Base-by-base conservation (phyloP, 2,113 vertebrate species). In the Neogale vison region DNA sequence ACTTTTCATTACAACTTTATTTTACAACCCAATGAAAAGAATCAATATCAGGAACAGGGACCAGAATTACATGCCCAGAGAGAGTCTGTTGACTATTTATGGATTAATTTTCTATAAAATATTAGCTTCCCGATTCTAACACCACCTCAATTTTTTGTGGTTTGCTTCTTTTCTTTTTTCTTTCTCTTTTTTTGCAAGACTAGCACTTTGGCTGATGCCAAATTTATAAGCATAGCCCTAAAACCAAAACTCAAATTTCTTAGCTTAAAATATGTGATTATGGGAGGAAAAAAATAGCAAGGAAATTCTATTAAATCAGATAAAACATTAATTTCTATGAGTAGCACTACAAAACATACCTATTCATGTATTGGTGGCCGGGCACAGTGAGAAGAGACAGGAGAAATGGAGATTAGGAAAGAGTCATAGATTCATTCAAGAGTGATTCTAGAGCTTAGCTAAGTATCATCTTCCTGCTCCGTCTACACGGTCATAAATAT, bases 11-110 rank as follows among this genome's bases (percentile, higher is more conserved):
- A 55, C 15, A 87, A 63, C 42, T 67, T 80, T 63, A 72, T 84
- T 96, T 98, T 93, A 97, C 14, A 93, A 55, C 2, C 9, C 50
- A 92, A 26, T 84, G 34, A 76, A 88, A 87, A 89, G 81, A 92
- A 81, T 89, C 74, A 94, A n/a, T 69, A 79, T 47, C 9, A 45
- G n/a, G 23, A 57, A 23, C 45, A 26, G 9, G 92, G 52, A 97
- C 13, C 50, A 65, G 63, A 69, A 88, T 95, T 34, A 93, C 36
- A 95, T 86, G 57, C 2, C 59, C 45, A 72, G 57, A 31, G 74
- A 45, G 89, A 91, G 50, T 92, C 24, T n/a, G 39, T 36, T 79
- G 36, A 92, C 52, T 77, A 42, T 34, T 88, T 55, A 42, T n/a
- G 50, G 69, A 55, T 92, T 92, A 84, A 67, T 24, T 87, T 71